A percentile compares a stretch with the other conserved stretches of the same genome.
phyloP scores from a whole-genome alignment of 2,797 vertebrate species.

The Percopsis omiscomaycus region DNA sequence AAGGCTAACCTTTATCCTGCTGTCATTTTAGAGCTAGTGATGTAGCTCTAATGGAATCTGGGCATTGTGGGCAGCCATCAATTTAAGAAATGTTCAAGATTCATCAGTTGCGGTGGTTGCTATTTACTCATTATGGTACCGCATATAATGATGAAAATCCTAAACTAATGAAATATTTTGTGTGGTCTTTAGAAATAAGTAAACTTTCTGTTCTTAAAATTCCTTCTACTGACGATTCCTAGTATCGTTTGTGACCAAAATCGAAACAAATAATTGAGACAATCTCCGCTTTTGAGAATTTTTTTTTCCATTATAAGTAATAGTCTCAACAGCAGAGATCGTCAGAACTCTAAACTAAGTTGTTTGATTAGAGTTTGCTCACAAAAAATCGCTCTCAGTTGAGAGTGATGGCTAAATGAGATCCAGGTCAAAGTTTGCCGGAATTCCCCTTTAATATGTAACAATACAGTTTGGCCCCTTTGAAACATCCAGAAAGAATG shows the following conservation, averaged over 20 bases:
- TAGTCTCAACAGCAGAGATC: too few relatives aligned
- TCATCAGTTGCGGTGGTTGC: constrained; percentile 11
- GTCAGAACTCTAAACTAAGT: too few relatives aligned
- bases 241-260: too few relatives aligned
- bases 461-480: constrained; percentile 12
- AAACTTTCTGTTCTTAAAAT: constrained; percentile 8
- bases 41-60: constrained; percentile 55
- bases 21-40: constrained; percentile 51
- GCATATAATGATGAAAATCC: too few relatives aligned
- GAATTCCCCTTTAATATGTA: too few relatives aligned
- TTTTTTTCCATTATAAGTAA: constrained; percentile 10
- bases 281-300: constrained; percentile 2
- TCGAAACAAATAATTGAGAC: too few relatives aligned
- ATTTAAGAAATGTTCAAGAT: constrained; percentile 34
- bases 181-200: constrained; percentile 7
- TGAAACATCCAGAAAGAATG: constrained; percentile 33
- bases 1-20: constrained; percentile 59
- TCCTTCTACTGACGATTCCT: neutral
- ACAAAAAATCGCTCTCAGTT: too few relatives aligned
- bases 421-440: too few relatives aligned
- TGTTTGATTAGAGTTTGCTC: too few relatives aligned
- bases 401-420: too few relatives aligned
- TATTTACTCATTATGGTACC: neutral
- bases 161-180: too few relatives aligned
- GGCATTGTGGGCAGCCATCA: constrained; percentile 13